Evolutionary conservation across 2,888 invertebrate species (phyloP).

Genomic region (Drosophila maculinotata): DNA sequence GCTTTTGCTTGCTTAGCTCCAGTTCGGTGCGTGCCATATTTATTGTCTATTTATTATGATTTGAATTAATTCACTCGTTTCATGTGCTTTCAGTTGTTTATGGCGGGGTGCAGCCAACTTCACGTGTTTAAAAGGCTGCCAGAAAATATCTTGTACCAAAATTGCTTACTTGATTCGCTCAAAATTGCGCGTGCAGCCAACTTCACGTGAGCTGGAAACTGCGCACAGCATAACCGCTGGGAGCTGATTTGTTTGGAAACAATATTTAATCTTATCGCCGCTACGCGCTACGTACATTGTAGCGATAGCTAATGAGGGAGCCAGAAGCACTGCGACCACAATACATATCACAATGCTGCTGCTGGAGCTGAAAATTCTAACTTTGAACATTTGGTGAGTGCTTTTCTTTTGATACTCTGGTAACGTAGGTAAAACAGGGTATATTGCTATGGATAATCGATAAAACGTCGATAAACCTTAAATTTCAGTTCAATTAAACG

Average conservation of each 20-base stretch:
- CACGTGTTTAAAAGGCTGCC: too few relatives aligned
- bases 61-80: conserved; percentile 33
- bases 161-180: neutral
- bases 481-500: too few relatives aligned
- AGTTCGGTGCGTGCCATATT: conserved; percentile 68
- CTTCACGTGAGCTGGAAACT: conserved; percentile 15
- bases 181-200: conserved; percentile 18
- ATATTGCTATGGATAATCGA: too few relatives aligned
- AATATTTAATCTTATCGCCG: conserved; percentile 49
- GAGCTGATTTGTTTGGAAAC: conserved; percentile 46
- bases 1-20: conserved; percentile 59
- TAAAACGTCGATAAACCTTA: too few relatives aligned
- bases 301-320: conserved; percentile 40
- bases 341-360: conserved; percentile 75
- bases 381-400: conserved; percentile 88
- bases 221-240: conserved; percentile 18
- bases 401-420: too few relatives aligned
- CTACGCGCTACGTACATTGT: conserved; percentile 11
- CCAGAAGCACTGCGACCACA: conserved; percentile 8
- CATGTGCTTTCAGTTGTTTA: conserved; percentile 45
- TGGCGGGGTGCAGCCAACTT: conserved; percentile 17
- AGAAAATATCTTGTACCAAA: too few relatives aligned
- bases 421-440: too few relatives aligned
- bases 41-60: conserved; percentile 11
- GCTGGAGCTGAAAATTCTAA: conserved; percentile 87